Evolutionary conservation across 2,797 vertebrate species (phyloP), one percentile per base, ranked within the genome.

Genomic region (Eutrigla gurnardus): DNA sequence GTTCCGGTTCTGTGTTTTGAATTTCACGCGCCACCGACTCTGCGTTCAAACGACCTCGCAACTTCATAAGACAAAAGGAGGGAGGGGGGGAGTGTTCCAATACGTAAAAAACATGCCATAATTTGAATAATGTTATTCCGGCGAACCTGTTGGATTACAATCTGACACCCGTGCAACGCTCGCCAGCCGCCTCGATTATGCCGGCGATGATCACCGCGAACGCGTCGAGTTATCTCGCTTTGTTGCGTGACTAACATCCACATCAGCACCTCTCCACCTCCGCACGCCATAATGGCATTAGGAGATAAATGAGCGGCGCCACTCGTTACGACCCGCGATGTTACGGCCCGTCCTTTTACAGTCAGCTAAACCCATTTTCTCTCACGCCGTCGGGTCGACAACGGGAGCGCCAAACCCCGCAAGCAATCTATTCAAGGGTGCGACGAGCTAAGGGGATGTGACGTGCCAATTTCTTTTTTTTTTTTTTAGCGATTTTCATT

Each of bases 401-500:
- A 86, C 65, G 89, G 85, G 88, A 93, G 93, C 93, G 25, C 90
- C 88, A 72, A 92, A 89, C 70, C 83, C 87, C 85, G 82, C 88
- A 92, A 93, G 91, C 94, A 94, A 95, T 95, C 92, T 94, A 95
- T 95, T 94, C 92, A 90, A 84, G 88, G 84, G 89, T 82, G 84
- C 88, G 78, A 89, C 83, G 65, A 83, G 85, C 90, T 94, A 94
- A 94, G 76, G 78, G 88, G 91, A 94, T 93, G 92, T 94, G 94
- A 93, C 93, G 89, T 88, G 88, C 90, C 85, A 92, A 88, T 91
- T 90, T 90, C 90, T 93, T 92, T 91, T 90, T 91, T 90, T 90
- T 90, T 90, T 91, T 93, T 92, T 91, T 90, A 91, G 80, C 89
- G 92, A 93, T 93, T 94, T 95, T 94, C 93, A 95, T 95, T 95